Base-by-base conservation (phyloP, 2,113 vertebrate genomes). In the Anthoscopus minutus region DNA sequence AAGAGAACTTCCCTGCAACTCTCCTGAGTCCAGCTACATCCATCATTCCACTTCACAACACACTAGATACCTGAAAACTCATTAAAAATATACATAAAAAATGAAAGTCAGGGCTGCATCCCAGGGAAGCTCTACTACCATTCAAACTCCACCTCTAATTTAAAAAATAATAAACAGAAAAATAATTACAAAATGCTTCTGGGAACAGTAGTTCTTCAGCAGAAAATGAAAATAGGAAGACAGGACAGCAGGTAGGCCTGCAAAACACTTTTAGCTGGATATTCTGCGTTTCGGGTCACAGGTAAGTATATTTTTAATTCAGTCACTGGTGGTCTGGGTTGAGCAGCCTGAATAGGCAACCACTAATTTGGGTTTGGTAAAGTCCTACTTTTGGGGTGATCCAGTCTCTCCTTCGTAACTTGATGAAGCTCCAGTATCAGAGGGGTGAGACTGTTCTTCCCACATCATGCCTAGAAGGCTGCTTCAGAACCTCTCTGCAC, bases 21-120 rank as follows among this genome's bases (percentile, higher is more conserved):
- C 82, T 92, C 83, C 60, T 60, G 87, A 85, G 88, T 58, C 79
- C 64, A 93, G 57, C 57, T 62, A 60, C 66, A 92, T 88, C 51
- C 60, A 83, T 86, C 92, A 88, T 80, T 87, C 69, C 62, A 48
- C 73, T 64, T 73, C 62, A 83, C 5, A n/a, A 90, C 76, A 88
- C 92, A 79, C 15, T 58, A 88, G 27, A 47, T 45, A 66, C 73
- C 51, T 73, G 65, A 91, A 64, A 74, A 86, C 67, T 86, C 95
- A 88, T 95, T 95, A 92, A 91, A 95, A 78, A 90, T 48, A 84
- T 6, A 86, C 69, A 51, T 44, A 71, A 67, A 85, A 73, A 93
- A 87, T 56, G 27, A 31, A 90, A 76, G 69, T 73, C 53, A 54
- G 35, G 56, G n/a, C n/a, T 67, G 48, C 47, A 65, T 88, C 89